These are phyloP conservation scores for Magallana angulata DNA, from an alignment of 1,140 invertebrate species.

Conservation along the genomic window DNA sequence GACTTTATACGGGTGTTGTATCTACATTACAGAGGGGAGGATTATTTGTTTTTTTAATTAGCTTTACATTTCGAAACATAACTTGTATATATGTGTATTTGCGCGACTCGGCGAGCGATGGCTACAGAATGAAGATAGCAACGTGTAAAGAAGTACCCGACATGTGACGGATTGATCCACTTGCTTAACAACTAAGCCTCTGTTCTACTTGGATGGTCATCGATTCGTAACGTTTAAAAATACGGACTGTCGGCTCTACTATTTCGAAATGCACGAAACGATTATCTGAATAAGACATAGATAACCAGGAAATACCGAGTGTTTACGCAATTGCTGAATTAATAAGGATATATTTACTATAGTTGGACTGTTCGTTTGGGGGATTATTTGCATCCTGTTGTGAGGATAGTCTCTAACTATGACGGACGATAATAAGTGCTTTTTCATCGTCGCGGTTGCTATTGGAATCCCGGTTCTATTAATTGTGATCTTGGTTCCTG, in stretches of 20 bases:
- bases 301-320: not conserved
- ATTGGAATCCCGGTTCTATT: conserved; percentile 40
- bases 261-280: not conserved
- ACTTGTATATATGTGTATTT: no score
- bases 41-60: no score
- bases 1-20: no score
- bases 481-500: conserved; percentile 55
- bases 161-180: not conserved
- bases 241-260: not conserved
- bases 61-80: no score
- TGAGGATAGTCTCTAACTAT: not conserved
- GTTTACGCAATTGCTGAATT: not conserved
- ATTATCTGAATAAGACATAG: not conserved
- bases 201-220: not conserved
- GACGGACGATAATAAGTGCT: not conserved
- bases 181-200: not conserved
- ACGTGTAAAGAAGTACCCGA: no score
- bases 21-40: no score
- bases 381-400: not conserved
- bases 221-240: not conserved
- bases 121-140: no score
- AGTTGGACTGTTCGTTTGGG: not conserved
- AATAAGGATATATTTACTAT: no score
- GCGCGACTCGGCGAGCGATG: no score
- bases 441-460: not conserved